Percentiles rank a stretch among this genome's conserved stretches.
Conservation (phyloP, 1,140 invertebrate genomes). For the Pseudomyrmex pallidus region DNA sequence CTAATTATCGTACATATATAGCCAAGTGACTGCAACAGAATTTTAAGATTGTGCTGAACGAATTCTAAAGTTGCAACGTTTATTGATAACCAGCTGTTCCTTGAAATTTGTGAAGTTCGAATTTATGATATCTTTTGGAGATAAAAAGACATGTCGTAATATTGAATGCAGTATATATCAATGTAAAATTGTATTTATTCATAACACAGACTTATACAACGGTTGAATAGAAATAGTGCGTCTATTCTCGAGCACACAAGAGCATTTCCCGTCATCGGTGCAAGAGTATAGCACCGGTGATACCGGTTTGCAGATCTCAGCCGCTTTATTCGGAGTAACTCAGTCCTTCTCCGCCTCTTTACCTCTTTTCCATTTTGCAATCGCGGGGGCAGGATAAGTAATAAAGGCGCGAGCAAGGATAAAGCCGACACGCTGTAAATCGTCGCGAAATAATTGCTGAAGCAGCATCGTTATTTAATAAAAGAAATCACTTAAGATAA, state of each 20-base stretch:
- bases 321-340: slow-evolving; percentile 51
- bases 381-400: slow-evolving; percentile 45
- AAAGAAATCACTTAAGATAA: not conserved
- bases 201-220: not conserved
- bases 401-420: slow-evolving; percentile 43
- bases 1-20: not conserved
- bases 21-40: not conserved
- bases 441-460: slow-evolving; percentile 30
- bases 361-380: slow-evolving; percentile 44
- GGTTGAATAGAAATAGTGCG: not conserved
- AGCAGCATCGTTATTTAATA: not conserved
- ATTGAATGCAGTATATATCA: not conserved
- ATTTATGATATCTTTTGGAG: not conserved
- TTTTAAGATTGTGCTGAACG: not conserved
- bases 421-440: slow-evolving; percentile 30
- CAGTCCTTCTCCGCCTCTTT: slow-evolving; percentile 14
- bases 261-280: slow-evolving; percentile 23
- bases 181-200: not conserved
- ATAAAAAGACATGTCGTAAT: not conserved
- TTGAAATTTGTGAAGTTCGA: not conserved
- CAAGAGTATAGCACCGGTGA: slow-evolving; percentile 25
- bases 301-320: slow-evolving; percentile 54
- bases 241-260: slow-evolving; percentile 23
- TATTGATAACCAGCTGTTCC: not conserved
- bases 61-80: not conserved